Evolutionary conservation across 1,140 invertebrate genomes (phyloP), one percentile per base, ranked within the genome.

Genomic region (Bombus affinis): DNA sequence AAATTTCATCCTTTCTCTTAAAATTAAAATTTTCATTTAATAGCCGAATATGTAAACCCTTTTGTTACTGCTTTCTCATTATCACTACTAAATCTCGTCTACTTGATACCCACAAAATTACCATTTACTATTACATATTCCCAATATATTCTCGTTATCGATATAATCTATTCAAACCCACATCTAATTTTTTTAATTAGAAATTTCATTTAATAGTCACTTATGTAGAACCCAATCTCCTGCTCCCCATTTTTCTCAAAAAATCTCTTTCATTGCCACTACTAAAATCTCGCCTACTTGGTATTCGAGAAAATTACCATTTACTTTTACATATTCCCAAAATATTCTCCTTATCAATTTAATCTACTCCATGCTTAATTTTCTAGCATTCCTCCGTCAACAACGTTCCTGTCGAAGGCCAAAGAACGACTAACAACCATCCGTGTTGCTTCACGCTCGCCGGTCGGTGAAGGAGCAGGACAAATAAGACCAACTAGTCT

Each of bases 361-460:
- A 28, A 42, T 42, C 10, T 13, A 42, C 2, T 9, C 9, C 2
- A 32, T 47, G 0, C 3, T 13, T 13, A 71, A 62, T n/a, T n/a
- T n/a, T 62, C 59, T 12, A 62, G 32, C 35, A 75, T 37, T 37
- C 12, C 32, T 57, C 2, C n/a, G 6, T 25, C 18, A 12, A 32
- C 2, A 18, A 74, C 70, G 53, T 66, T 25, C 42, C 42, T n/a
- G 72, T 10, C 57, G 72, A 75, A 66, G 59, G 81, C 44, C 39
- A 39, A 53, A 57, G 35, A 68, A 39, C 77, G 83, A 79, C 32
- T 32, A 72, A n/a, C 65, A 44, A 62, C 22, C n/a, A 28, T 73
- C n/a, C 53, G 32, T 22, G 72, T 74, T 42, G 28, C 44, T 53
- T 68, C 8, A 37, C 6, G 9, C 70, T 72, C 28, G 47, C 18